Percentiles rank a stretch among this genome's conserved stretches.
These are phyloP conservation scores for Lethenteron camtschaticum DNA, from an alignment of 2,113 vertebrate species.

Conservation along the genomic window DNA sequence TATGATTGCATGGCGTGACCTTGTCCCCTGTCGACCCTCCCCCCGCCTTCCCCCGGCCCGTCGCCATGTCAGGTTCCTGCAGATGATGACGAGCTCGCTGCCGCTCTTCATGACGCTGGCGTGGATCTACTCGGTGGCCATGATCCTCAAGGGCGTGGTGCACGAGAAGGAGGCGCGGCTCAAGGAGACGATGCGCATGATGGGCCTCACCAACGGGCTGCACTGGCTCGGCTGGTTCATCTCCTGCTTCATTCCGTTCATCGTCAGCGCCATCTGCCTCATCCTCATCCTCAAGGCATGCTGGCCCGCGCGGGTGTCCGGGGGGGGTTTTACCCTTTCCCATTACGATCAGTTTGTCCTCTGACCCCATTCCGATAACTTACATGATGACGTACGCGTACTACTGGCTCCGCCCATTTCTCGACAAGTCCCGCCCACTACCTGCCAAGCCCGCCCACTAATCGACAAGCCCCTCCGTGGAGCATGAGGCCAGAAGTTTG, in stretches of 20 bases:
- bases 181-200: conserved; percentile 6
- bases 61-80: background rate
- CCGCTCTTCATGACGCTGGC: conserved; percentile 3
- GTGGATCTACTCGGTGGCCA: conserved; percentile 6
- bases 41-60: too few relatives aligned
- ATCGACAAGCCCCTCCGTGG: too few relatives aligned
- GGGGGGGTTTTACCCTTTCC: too few relatives aligned
- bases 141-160: background rate
- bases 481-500: too few relatives aligned
- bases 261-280: background rate
- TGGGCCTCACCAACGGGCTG: background rate
- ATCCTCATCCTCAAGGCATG: conserved; percentile 3
- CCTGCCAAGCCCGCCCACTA: too few relatives aligned
- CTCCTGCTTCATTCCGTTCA: conserved; percentile 1
- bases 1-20: background rate
- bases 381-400: too few relatives aligned
- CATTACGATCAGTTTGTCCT: too few relatives aligned
- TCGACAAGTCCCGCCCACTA: too few relatives aligned
- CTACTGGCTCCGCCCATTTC: too few relatives aligned
- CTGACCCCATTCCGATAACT: too few relatives aligned
- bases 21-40: too few relatives aligned
- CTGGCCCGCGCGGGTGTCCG: too few relatives aligned
- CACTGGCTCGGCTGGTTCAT: background rate
- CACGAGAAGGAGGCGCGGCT: conserved; percentile 6
- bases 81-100: background rate